Evolutionary conservation across 1,140 invertebrate genomes (phyloP).

Genomic region (Aphis gossypii): DNA sequence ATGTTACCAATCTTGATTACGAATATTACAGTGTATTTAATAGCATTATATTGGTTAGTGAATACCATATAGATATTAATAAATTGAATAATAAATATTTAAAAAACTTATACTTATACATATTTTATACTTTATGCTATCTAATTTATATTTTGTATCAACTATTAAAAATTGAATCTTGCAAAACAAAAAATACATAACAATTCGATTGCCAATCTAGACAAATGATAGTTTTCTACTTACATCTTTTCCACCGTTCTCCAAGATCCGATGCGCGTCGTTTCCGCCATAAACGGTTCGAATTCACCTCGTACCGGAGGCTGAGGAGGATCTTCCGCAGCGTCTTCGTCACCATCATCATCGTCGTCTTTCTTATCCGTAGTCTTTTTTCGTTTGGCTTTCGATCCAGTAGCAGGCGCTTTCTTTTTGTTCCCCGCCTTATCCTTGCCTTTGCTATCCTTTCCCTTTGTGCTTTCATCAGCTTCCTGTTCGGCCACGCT

Average conservation of each 20-base stretch:
- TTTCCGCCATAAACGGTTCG: slow-evolving; percentile 47
- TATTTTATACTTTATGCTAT: too few relatives aligned
- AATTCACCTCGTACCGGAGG: slow-evolving; percentile 38
- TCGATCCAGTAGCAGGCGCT: neutral
- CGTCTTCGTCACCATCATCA: neutral
- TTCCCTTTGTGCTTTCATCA: slow-evolving; percentile 65
- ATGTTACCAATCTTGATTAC: too few relatives aligned
- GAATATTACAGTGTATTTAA: too few relatives aligned
- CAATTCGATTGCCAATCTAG: neutral
- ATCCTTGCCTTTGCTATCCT: slow-evolving; percentile 64
- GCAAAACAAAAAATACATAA: neutral
- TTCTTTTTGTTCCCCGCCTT: slow-evolving; percentile 35
- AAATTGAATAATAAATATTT: too few relatives aligned
- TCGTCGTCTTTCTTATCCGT: neutral
- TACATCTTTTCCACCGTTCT: slow-evolving; percentile 48
- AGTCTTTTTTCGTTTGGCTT: slow-evolving; percentile 34
- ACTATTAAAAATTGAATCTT: neutral
- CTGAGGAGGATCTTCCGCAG: neutral
- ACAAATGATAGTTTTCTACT: neutral
- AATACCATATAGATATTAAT: too few relatives aligned
- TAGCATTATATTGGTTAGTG: too few relatives aligned
- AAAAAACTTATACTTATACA: too few relatives aligned
- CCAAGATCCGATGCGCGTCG: slow-evolving; percentile 47
- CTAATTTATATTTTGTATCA: too few relatives aligned
- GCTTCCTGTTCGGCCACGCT: slow-evolving; percentile 69